phyloP scores from a whole-genome alignment of 1,140 invertebrate genomes.

The Spodoptera frugiperda region DNA sequence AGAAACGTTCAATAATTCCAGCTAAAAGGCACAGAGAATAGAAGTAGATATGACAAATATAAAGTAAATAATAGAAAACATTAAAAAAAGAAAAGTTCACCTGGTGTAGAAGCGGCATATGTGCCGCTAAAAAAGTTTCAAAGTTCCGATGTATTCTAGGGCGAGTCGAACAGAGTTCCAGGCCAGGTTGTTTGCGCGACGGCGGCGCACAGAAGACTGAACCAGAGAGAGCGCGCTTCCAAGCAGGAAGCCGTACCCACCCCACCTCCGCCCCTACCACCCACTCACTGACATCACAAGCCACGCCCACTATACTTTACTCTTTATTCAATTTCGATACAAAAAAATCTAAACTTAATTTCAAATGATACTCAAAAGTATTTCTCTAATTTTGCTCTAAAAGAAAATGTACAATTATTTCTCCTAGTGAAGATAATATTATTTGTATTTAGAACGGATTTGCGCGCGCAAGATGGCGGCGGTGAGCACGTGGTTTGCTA shows the following conservation, averaged over 20 bases:
- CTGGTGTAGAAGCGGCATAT: slow-evolving; percentile 78
- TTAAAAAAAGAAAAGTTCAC: slow-evolving; percentile 60
- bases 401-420: background rate
- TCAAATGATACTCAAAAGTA: background rate
- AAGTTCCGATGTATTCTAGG: slow-evolving; percentile 58
- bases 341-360: slow-evolving; percentile 6
- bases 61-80: slow-evolving; percentile 43
- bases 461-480: slow-evolving; percentile 31
- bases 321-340: slow-evolving; percentile 28
- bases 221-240: slow-evolving; percentile 53
- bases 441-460: slow-evolving; percentile 6
- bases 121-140: slow-evolving; percentile 64
- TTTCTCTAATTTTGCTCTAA: background rate
- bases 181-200: slow-evolving; percentile 60
- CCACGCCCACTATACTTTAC: slow-evolving; percentile 51
- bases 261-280: slow-evolving; percentile 55
- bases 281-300: slow-evolving; percentile 49
- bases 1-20: background rate
- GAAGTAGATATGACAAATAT: background rate
- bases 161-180: slow-evolving; percentile 53
- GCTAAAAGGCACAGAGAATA: background rate
- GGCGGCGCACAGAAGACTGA: slow-evolving; percentile 68
- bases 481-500: slow-evolving; percentile 30
- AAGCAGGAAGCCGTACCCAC: slow-evolving; percentile 66
- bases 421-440: background rate